Percentiles rank a stretch among this genome's conserved stretches.
phyloP scores from a whole-genome alignment of 2,113 vertebrate species.

The Smithornis capensis region DNA sequence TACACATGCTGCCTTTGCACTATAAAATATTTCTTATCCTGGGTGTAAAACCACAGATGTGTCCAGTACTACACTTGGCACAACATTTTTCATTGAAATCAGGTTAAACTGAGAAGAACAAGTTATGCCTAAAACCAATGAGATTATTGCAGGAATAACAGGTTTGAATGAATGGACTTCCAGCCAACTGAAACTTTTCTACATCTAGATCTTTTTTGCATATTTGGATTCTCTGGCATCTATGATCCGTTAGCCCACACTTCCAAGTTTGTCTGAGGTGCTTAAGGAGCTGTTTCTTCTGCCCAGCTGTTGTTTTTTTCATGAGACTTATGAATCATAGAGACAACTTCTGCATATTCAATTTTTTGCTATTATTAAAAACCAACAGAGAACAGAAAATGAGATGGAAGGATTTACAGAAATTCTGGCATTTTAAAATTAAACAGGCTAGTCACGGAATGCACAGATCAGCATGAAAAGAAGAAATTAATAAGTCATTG shows the following conservation, averaged over 20 bases:
- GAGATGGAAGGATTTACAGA: neutral
- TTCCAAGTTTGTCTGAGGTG: neutral
- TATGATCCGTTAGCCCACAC: neutral
- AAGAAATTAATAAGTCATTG: neutral
- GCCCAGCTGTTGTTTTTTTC: neutral
- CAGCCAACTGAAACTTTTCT: neutral
- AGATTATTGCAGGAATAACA: neutral
- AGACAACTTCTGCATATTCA: neutral
- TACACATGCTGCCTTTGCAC: neutral
- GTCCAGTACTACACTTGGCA: neutral
- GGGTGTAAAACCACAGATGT: neutral
- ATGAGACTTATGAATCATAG: neutral
- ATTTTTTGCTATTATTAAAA: neutral
- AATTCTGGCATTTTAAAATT: neutral
- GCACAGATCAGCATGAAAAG: neutral
- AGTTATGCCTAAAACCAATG: neutral
- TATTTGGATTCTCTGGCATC: neutral
- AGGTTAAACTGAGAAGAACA: neutral
- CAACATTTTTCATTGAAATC: neutral
- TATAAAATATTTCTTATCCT: neutral
- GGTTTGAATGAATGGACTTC: neutral
- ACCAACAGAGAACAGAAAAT: neutral
- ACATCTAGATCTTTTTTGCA: neutral
- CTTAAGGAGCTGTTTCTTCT: neutral
- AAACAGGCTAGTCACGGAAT: neutral